Conservation (phyloP, 2,888 invertebrate species). For the Catocala fraxini region DNA sequence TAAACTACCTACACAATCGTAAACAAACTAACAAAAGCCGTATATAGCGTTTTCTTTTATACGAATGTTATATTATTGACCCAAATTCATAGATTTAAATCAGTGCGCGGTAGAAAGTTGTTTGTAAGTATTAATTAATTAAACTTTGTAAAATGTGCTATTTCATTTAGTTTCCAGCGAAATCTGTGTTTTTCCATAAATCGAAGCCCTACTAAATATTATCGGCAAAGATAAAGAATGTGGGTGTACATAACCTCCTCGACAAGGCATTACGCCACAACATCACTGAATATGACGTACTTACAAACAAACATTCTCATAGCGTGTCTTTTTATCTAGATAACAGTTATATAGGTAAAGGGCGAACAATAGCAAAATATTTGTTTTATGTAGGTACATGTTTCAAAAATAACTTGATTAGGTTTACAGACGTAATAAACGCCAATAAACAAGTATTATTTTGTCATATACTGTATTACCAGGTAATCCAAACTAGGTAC, state of each 20-base stretch:
- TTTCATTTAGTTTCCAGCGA: conserved; percentile 29
- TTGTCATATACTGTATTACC: too few species aligned
- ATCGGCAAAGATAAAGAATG: conserved; percentile 48
- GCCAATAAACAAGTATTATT: too few species aligned
- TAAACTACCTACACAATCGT: conserved; percentile 6
- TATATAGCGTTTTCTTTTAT: conserved; percentile 14
- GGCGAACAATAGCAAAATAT: conserved; percentile 18
- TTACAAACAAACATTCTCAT: conserved; percentile 34
- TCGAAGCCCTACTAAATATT: conserved; percentile 27
- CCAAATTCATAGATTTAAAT: conserved; percentile 4
- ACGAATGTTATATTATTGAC: conserved; percentile 6
- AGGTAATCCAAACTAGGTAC: too few species aligned
- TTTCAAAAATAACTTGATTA: too few species aligned
- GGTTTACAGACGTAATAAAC: too few species aligned
- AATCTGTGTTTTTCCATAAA: conserved; percentile 49
- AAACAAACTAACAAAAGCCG: conserved; percentile 9
- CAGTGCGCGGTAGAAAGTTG: neutral
- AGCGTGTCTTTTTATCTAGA: conserved; percentile 30
- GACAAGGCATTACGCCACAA: conserved; percentile 45
- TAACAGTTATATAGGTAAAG: conserved; percentile 33
- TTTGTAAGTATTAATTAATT: too few species aligned
- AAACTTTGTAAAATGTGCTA: neutral
- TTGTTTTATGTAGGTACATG: neutral
- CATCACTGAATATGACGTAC: conserved; percentile 50
- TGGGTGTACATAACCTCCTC: conserved; percentile 40